phyloP scores from a whole-genome alignment of 2,113 vertebrate genomes.

The Mormyrus iriodes region DNA sequence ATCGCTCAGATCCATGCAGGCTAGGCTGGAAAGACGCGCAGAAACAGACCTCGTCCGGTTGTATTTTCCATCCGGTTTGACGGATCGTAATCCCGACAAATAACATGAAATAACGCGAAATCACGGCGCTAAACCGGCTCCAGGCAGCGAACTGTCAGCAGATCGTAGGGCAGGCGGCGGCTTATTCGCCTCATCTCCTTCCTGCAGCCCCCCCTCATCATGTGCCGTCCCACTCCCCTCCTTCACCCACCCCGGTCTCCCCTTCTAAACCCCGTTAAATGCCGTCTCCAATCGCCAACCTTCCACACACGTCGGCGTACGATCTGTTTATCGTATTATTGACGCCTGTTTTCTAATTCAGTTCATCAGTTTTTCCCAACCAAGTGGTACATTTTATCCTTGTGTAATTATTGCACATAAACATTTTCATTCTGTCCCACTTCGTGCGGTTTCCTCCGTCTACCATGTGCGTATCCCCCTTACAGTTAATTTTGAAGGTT shows the following conservation, averaged over 20 bases:
- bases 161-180: neutral
- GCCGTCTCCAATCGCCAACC: neutral
- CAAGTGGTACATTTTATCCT: neutral
- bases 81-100: neutral
- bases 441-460: neutral
- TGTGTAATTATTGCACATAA: neutral
- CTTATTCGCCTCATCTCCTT: neutral
- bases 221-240: slow-evolving; percentile 15
- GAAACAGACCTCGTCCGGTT: neutral
- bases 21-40: neutral
- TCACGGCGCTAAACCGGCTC: neutral
- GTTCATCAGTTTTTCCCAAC: neutral
- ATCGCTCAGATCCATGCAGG: neutral
- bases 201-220: neutral
- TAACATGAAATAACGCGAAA: neutral
- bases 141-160: neutral
- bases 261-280: neutral
- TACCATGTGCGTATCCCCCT: neutral
- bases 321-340: neutral
- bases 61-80: neutral
- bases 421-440: neutral
- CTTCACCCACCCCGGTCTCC: slow-evolving; percentile 29
- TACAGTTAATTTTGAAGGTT: neutral
- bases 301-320: neutral
- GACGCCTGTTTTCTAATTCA: neutral